A percentile compares a stretch with the other conserved stretches of the same genome.
phyloP scores from a whole-genome alignment of 2,113 vertebrate species.

The Pituophis catenifer region DNA sequence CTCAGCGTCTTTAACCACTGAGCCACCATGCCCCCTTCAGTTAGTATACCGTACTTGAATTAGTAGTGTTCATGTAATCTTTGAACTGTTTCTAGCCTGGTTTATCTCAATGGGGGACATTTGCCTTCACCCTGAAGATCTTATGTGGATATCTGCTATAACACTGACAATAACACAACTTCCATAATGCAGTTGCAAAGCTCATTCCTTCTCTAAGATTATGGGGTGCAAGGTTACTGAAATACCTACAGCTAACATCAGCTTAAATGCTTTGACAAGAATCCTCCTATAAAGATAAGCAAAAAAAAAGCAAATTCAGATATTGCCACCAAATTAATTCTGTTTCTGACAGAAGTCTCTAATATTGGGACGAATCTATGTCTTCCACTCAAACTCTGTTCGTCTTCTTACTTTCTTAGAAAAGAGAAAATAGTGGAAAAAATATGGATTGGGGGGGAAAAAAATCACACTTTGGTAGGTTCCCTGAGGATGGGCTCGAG shows the following conservation, averaged over 20 bases:
- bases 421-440: background rate
- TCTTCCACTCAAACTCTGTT: background rate
- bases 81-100: background rate
- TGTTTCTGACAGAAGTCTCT: background rate
- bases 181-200: background rate
- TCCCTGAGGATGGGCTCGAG: background rate
- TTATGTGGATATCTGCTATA: background rate
- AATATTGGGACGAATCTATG: background rate
- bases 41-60: background rate
- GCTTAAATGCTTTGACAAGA: background rate
- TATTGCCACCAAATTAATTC: background rate
- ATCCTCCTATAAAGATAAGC: background rate
- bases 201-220: background rate
- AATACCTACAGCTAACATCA: background rate
- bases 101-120: background rate
- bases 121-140: background rate
- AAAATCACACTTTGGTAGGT: too few species aligned
- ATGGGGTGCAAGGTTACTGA: background rate
- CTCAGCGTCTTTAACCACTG: background rate
- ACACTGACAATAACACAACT: background rate
- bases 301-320: background rate
- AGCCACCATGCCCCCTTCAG: background rate
- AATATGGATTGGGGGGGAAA: too few species aligned
- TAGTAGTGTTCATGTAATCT: background rate
- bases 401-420: background rate